These are phyloP conservation scores for Temnothorax ravouxi DNA, from an alignment of 2,888 invertebrate genomes.

Conservation along the genomic window DNA sequence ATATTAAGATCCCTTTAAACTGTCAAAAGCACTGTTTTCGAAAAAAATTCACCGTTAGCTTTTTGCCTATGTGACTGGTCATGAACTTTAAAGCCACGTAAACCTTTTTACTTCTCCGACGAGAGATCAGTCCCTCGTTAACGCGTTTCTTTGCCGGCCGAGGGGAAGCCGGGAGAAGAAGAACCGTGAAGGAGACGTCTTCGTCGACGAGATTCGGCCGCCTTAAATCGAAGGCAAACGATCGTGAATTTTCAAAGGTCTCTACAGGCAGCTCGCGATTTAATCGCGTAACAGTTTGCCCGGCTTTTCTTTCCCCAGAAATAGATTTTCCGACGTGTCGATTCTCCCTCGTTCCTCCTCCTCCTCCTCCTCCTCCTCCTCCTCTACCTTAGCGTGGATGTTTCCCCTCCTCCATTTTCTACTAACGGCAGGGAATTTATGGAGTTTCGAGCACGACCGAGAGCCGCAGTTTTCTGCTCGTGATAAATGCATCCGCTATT, in stretches of 20 bases:
- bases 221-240: slow-evolving; percentile 50
- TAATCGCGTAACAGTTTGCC: slow-evolving; percentile 57
- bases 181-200: slow-evolving; percentile 35
- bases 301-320: slow-evolving; percentile 49
- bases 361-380: not conserved
- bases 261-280: slow-evolving; percentile 41
- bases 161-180: not conserved
- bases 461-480: slow-evolving; percentile 49
- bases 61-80: slow-evolving; percentile 9
- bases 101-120: slow-evolving; percentile 36
- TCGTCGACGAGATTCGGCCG: slow-evolving; percentile 20
- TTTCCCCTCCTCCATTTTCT: slow-evolving; percentile 26
- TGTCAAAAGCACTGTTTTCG: slow-evolving; percentile 8
- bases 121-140: slow-evolving; percentile 44
- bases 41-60: slow-evolving; percentile 5
- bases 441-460: slow-evolving; percentile 48
- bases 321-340: slow-evolving; percentile 54
- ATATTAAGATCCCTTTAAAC: slow-evolving; percentile 37
- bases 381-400: not conserved
- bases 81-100: slow-evolving; percentile 48
- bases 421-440: slow-evolving; percentile 45
- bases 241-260: slow-evolving; percentile 49
- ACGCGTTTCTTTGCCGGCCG: slow-evolving; percentile 14
- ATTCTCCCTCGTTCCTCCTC: slow-evolving; percentile 7
- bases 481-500: slow-evolving; percentile 54